Evolutionary conservation across 1,140 invertebrate genomes (phyloP).

Genomic region (Drosophila melanogaster): DNA sequence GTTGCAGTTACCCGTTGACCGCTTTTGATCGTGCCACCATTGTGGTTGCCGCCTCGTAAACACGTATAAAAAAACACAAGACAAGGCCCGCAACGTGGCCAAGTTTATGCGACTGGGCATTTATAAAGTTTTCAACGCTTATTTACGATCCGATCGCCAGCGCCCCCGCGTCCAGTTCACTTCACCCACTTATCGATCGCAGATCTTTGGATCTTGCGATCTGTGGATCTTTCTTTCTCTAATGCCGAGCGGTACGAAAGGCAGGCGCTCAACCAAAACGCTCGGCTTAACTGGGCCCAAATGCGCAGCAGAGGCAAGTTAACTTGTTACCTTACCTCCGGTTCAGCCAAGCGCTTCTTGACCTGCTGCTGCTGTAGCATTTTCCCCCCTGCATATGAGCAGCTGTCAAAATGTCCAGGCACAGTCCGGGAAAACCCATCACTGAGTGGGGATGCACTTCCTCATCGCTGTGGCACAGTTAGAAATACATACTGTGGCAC

Average conservation of each 20-base stretch:
- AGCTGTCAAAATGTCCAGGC: conserved; percentile 51
- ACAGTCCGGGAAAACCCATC: conserved; percentile 5
- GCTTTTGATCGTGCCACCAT: conserved; percentile 82
- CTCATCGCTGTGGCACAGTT: conserved; percentile 11
- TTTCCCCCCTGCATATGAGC: conserved; percentile 19
- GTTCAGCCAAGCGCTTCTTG: conserved; percentile 41
- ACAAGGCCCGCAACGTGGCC: conserved; percentile 26
- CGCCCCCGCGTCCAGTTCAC: conserved; percentile 29
- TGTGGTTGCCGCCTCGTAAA: conserved; percentile 81
- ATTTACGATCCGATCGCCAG: conserved; percentile 70
- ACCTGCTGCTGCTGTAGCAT: conserved; percentile 36
- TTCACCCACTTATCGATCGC: conserved; percentile 39
- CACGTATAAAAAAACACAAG: conserved; percentile 57
- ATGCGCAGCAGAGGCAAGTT: conserved; percentile 16
- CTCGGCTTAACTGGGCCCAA: conserved; percentile 18
- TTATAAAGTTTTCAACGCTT: conserved; percentile 81
- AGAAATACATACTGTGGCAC: conserved; percentile 20
- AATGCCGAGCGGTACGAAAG: conserved; percentile 10
- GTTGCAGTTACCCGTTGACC: conserved; percentile 50
- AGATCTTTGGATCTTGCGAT: conserved; percentile 19
- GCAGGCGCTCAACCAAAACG: conserved; percentile 36
- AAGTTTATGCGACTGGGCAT: conserved; percentile 74
- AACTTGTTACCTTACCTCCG: conserved; percentile 4
- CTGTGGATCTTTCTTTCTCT: conserved; percentile 16
- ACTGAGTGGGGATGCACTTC: conserved; percentile 19